Evolutionary conservation across 2,797 vertebrate species (phyloP).

Genomic region (Acipenser ruthenus): DNA sequence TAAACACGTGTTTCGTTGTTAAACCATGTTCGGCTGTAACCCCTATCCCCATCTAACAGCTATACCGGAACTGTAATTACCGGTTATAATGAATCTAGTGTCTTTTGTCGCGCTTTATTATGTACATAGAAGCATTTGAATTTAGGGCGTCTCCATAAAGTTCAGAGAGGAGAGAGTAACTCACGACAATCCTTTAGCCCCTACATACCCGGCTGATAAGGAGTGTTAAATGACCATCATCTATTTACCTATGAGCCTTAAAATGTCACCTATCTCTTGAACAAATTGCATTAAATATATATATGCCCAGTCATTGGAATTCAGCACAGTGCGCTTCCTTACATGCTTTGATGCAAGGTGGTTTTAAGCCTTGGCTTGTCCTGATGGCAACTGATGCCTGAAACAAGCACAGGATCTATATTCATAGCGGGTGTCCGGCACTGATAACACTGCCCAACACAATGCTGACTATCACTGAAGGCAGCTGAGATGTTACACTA

Average conservation of each 20-base stretch:
- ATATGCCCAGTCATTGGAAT: constrained; percentile 29
- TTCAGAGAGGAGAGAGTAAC: constrained; percentile 27
- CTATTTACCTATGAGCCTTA: too few species aligned
- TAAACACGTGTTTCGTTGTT: too few species aligned
- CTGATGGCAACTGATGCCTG: constrained; percentile 73
- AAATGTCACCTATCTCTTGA: too few species aligned
- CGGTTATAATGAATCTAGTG: neutral
- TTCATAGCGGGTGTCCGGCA: constrained; percentile 84
- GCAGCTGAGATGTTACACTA: constrained; percentile 61
- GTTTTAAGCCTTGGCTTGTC: constrained; percentile 77
- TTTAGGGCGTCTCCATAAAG: constrained; percentile 25
- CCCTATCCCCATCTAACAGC: neutral
- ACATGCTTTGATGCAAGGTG: constrained; percentile 68
- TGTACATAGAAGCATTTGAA: constrained; percentile 24
- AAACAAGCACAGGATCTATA: constrained; percentile 87
- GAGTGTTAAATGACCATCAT: neutral
- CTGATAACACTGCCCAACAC: constrained; percentile 85
- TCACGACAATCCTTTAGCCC: constrained; percentile 21
- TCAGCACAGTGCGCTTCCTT: constrained; percentile 62
- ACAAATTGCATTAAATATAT: too few species aligned
- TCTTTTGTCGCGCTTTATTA: neutral
- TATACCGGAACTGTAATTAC: neutral
- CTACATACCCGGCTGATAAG: constrained; percentile 14
- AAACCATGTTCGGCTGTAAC: neutral
- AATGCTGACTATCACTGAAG: constrained; percentile 54